A percentile compares a stretch with the other conserved stretches of the same genome.
phyloP scores from a whole-genome alignment of 2,797 vertebrate species.

The Kryptopterus vitreolus region DNA sequence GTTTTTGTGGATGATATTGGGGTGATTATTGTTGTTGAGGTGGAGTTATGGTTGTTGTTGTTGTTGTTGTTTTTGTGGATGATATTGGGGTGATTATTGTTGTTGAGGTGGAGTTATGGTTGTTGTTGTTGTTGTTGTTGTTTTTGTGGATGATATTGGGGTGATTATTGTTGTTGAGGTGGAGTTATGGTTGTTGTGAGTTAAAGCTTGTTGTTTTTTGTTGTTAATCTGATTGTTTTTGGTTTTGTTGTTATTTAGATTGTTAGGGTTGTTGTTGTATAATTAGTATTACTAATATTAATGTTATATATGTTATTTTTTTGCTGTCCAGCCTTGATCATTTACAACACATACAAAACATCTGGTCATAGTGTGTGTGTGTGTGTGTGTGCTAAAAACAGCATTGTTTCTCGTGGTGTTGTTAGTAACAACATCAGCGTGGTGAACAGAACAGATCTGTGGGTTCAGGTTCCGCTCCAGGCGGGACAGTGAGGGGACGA shows the following conservation, averaged over 20 bases:
- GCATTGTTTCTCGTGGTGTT: no score
- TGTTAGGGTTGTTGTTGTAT: no score
- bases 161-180: background rate
- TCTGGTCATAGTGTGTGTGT: no score
- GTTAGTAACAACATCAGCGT: conserved; percentile 6
- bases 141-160: background rate
- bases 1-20: no score
- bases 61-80: no score
- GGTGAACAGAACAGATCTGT: conserved; percentile 36
- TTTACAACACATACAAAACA: no score
- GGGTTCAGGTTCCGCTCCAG: conserved; percentile 23
- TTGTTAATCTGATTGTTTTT: background rate
- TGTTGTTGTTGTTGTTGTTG: background rate
- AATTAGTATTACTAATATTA: no score
- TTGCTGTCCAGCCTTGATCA: no score
- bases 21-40: no score
- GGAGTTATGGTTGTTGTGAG: background rate
- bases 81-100: accelerated
- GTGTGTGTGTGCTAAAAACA: no score
- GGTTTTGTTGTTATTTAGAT: background rate
- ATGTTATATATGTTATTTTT: no score
- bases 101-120: background rate
- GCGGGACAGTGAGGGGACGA: background rate
- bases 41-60: background rate
- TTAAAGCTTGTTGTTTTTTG: no score